Evolutionary conservation across 2,113 vertebrate species (phyloP).

Genomic region (Gopherus flavomarginatus): DNA sequence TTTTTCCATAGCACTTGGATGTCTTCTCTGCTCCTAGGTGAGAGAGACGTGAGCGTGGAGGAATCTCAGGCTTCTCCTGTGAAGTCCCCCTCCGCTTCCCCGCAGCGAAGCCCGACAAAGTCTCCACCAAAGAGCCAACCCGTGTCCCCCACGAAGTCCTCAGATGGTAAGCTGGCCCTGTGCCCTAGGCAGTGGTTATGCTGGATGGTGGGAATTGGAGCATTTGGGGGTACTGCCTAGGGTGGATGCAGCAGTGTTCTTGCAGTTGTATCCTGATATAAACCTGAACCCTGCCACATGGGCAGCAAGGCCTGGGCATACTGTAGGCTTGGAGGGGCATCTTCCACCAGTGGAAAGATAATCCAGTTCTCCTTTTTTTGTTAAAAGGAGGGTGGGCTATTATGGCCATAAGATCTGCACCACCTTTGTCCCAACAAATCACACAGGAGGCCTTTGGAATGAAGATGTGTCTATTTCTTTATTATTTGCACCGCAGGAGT

Average conservation of each 20-base stretch:
- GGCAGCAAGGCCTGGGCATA: not conserved
- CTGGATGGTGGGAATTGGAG: not conserved
- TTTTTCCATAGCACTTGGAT: accelerated
- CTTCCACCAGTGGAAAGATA: not conserved
- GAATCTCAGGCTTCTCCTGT: slow-evolving; percentile 60
- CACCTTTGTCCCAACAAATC: not conserved
- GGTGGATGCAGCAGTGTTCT: not conserved
- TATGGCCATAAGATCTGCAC: not conserved
- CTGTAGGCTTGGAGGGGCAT: not conserved
- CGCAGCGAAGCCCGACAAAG: slow-evolving; percentile 33
- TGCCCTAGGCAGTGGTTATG: not conserved
- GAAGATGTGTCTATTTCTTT: not conserved
- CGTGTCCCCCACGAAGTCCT: slow-evolving; percentile 54
- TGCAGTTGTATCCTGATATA: not conserved
- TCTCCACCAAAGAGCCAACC: not conserved
- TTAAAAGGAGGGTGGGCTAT: not conserved
- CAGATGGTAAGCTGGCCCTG: slow-evolving; percentile 74
- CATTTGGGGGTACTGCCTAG: accelerated
- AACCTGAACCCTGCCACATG: not conserved
- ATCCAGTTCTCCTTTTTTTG: not conserved
- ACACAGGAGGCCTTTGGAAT: not conserved
- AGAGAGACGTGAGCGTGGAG: slow-evolving; percentile 63
- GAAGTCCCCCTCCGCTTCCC: slow-evolving; percentile 48
- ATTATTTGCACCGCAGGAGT: not conserved
- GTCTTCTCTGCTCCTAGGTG: slow-evolving; percentile 61